Conservation (phyloP, 2,113 vertebrate species). For the Crotalus viridis region DNA sequence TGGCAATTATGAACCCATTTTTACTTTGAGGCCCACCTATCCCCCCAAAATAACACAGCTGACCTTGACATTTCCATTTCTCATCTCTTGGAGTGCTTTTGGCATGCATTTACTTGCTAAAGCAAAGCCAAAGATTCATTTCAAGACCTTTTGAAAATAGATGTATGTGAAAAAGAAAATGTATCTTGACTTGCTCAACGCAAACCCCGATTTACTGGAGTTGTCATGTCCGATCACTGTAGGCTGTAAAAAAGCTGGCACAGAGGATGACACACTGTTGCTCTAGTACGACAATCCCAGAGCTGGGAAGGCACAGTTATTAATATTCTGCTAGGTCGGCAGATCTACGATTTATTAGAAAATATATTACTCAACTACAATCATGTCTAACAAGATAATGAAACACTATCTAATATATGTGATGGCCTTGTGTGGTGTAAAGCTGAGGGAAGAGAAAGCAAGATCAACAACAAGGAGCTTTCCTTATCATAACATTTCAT, state of each 20-base stretch:
- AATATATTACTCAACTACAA: constrained; percentile 35
- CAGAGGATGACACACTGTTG: constrained; percentile 15
- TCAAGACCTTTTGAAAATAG: constrained; percentile 31
- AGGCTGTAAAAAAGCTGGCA: constrained; percentile 17
- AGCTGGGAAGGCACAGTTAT: constrained; percentile 37
- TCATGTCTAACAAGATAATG: constrained; percentile 47
- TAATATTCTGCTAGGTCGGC: constrained; percentile 29
- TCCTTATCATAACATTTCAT: background rate
- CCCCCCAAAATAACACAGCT: background rate
- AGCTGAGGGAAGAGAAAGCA: constrained; percentile 22
- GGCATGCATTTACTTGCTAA: constrained; percentile 6
- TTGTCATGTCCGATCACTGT: constrained; percentile 52
- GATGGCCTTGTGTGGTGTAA: constrained; percentile 23
- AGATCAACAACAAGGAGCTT: background rate
- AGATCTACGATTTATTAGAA: constrained; percentile 60
- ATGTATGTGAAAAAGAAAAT: constrained; percentile 34
- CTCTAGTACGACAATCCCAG: constrained; percentile 25
- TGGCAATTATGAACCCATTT: background rate
- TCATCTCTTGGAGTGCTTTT: constrained; percentile 30
- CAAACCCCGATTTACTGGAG: constrained; percentile 49
- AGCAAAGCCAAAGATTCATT: constrained; percentile 26
- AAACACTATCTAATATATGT: constrained; percentile 44
- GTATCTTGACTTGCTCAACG: constrained; percentile 52
- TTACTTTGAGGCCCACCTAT: background rate
- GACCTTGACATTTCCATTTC: constrained; percentile 11